Evolutionary conservation across 2,113 vertebrate species (phyloP), one percentile per base, ranked within the genome.

Genomic region (Vireo altiloquus): DNA sequence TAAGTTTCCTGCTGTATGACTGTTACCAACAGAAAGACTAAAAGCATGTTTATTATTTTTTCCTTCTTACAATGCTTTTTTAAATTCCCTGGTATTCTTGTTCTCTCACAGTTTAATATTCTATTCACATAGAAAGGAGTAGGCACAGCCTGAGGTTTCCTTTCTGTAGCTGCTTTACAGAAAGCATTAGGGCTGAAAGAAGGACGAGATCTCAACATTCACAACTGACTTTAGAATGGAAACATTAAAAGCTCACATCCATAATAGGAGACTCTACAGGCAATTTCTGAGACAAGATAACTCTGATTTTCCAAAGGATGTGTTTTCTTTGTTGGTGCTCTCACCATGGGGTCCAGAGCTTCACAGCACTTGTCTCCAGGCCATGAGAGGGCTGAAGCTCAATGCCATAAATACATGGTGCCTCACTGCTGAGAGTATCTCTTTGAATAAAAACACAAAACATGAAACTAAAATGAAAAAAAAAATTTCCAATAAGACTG

Each of bases 71-170:
- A 80, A 40, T 33, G 19, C 23, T 70, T 69, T 63, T 40, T 22
- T 13, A 2, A 12, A 28, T 47, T 46, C 33, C 1, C 25, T 46
- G 19, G 7, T 78, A 40, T 64, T 42, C 44, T 35, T 70, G 5
- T 82, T 88, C 50, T 77, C 47, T 93, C 52, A 25, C 30, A 60
- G 44, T 81, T 93, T 90, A 93, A 54, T 76, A 88, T 95, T 94
- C 60, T 53, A 22, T 68, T 90, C 88, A 81, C 82, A 75, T 2
- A 83, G 80, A 87, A 90, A 91, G 15, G 39, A 83, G 44, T 44
- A 90, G 76, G 42, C 64, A 85, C 28, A 94, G 52, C 11, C 63
- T 83, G 78, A 91, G 82, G 82, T 85, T 87, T 94, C 44, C 53
- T 89, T 89, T 78, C 85, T 68, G 12, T 60, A 64, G 31, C n/a